Evolutionary conservation across 2,888 invertebrate genomes (phyloP), one percentile per base, ranked within the genome.

Genomic region (Altica lythri): DNA sequence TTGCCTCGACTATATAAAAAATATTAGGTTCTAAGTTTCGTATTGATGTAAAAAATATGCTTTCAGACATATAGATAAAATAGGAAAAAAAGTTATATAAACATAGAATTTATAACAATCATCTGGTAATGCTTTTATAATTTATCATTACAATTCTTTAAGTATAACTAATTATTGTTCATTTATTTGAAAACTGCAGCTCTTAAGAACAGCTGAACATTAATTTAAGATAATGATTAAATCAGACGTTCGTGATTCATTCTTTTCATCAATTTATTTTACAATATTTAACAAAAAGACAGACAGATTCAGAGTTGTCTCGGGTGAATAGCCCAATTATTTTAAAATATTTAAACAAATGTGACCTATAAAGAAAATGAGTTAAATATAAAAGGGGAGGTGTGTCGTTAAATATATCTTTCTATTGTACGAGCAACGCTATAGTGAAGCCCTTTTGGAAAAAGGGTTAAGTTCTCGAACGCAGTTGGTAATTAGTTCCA

Each of bases 401-500:
- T 51, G 59, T 55, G 57, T 45, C 43, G 45, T 60, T 57, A 60
- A 63, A 62, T 59, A 63, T 55, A 60, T 53, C 53, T 56, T 55
- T 47, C 57, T 53, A 62, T 62, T 58, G 58, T 61, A 42, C 25
- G 46, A 32, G 27, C 52, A 55, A 46, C 48, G 48, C 50, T 55
- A 54, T 40, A 61, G 35, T 45, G 61, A 61, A 40, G 40, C 40
- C 61, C 59, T 34, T n/a, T 55, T 54, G 57, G 62, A 68, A 69
- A 69, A 69, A 67, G 69, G 68, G 68, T 69, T 67, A 62, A 65
- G 62, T 65, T 66, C 61, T 61, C 61, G 56, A 61, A 60, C 63
- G 68, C 66, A 61, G 63, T 61, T 58, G 60, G 65, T 72, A 73
- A 74, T 73, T 73, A 74, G 72, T 69, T 67, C 63, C 64, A 64